Conservation (phyloP, 2,888 invertebrate genomes). For the Priocnemis perturbator region DNA sequence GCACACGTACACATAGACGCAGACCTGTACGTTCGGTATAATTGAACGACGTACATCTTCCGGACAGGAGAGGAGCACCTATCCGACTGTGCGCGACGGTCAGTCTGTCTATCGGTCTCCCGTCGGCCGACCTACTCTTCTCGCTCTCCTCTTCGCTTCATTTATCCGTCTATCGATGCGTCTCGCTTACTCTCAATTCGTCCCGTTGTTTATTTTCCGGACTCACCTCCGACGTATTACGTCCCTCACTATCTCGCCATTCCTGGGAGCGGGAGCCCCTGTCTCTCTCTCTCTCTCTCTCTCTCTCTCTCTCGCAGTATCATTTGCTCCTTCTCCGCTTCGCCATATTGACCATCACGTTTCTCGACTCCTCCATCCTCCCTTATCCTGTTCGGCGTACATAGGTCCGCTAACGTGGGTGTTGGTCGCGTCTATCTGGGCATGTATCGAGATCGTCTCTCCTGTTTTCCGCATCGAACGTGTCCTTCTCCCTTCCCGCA, state of each 20-base stretch:
- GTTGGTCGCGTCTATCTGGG: too few relatives aligned
- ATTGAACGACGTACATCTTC: constrained; percentile 55
- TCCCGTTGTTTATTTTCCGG: too few relatives aligned
- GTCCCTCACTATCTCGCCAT: background rate
- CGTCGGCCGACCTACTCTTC: too few relatives aligned
- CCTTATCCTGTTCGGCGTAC: too few relatives aligned
- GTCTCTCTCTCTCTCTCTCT: too few relatives aligned
- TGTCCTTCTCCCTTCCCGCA: constrained; percentile 18
- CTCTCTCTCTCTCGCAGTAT: too few relatives aligned
- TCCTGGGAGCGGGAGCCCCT: too few relatives aligned
- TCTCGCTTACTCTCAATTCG: too few relatives aligned
- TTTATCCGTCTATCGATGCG: background rate
- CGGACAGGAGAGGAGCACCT: constrained; percentile 40
- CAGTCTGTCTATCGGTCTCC: constrained; percentile 17
- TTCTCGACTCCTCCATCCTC: too few relatives aligned
- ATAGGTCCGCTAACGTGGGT: too few relatives aligned
- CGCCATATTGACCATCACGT: too few relatives aligned
- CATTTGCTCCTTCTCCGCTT: background rate
- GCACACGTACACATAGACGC: background rate
- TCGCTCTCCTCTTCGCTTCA: constrained; percentile 6
- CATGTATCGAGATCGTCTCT: background rate
- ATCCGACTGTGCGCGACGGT: constrained; percentile 22
- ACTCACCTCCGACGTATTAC: too few relatives aligned
- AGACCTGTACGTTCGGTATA: constrained; percentile 23
- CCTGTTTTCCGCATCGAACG: background rate